A percentile compares a stretch with the other conserved stretches of the same genome.
Conservation (phyloP, 1,140 invertebrate species). For the Drosophila rhopaloa region DNA sequence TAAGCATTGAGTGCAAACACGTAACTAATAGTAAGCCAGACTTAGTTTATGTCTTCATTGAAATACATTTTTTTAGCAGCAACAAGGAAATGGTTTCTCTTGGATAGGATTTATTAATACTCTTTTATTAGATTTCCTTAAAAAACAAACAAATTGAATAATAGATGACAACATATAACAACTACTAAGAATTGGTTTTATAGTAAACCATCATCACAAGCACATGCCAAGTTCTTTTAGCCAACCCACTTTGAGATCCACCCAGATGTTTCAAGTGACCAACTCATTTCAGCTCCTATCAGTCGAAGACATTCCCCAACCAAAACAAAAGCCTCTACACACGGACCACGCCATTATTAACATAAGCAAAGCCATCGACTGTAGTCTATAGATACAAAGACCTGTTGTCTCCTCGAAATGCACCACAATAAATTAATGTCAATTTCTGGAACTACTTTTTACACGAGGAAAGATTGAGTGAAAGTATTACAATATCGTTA, state of each 20-base stretch:
- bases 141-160: no score
- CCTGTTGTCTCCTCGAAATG: slow-evolving; percentile 22
- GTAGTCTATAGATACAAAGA: slow-evolving; percentile 11
- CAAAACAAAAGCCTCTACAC: slow-evolving; percentile 32
- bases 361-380: slow-evolving; percentile 22
- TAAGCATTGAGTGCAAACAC: slow-evolving; percentile 2
- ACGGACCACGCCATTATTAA: slow-evolving; percentile 27
- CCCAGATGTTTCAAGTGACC: slow-evolving; percentile 12
- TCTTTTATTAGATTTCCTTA: no score
- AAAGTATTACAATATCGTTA: no score
- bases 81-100: no score
- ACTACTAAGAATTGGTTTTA: no score
- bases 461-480: not conserved
- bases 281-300: slow-evolving; percentile 28
- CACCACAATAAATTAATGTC: not conserved
- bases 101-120: no score
- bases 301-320: slow-evolving; percentile 32
- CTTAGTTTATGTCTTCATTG: slow-evolving; percentile 8
- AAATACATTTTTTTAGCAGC: not conserved
- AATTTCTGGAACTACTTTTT: not conserved
- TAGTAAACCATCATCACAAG: slow-evolving; percentile 6
- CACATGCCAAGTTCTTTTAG: not conserved
- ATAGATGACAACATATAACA: no score
- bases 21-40: slow-evolving; percentile 6
- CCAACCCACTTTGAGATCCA: not conserved